Percentiles rank a stretch among this genome's conserved stretches.
These are phyloP conservation scores for Phoxinus phoxinus DNA, from an alignment of 2,113 vertebrate species.

Conservation along the genomic window DNA sequence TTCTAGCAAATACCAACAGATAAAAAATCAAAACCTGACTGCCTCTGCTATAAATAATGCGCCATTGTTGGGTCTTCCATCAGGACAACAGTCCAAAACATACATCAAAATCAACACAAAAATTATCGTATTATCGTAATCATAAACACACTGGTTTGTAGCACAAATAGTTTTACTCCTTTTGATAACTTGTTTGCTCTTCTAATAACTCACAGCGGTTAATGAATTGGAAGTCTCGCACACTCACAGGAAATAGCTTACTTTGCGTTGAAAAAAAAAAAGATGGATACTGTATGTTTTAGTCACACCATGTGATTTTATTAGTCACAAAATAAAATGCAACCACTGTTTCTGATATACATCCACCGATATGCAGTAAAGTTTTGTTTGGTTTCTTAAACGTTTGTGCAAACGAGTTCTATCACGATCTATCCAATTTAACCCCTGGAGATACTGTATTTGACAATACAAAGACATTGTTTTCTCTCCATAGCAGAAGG, in stretches of 20 bases:
- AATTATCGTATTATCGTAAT: no score
- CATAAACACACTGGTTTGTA: no score
- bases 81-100: no score
- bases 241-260: no score
- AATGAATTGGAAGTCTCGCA: background rate
- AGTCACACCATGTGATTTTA: background rate
- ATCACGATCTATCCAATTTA: no score
- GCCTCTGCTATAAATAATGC: no score
- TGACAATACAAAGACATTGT: background rate
- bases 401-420: background rate
- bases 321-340: background rate
- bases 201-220: background rate
- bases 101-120: no score
- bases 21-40: no score
- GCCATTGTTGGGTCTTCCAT: no score
- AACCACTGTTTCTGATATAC: background rate
- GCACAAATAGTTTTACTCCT: background rate
- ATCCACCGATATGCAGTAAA: background rate
- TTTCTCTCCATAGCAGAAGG: conserved; percentile 37
- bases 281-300: background rate
- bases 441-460: background rate
- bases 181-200: background rate
- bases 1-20: no score
- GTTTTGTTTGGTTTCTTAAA: background rate
- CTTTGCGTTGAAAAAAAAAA: no score